These are phyloP conservation scores for Papilio polyxenes DNA, from an alignment of 1,140 invertebrate genomes.

Conservation along the genomic window DNA sequence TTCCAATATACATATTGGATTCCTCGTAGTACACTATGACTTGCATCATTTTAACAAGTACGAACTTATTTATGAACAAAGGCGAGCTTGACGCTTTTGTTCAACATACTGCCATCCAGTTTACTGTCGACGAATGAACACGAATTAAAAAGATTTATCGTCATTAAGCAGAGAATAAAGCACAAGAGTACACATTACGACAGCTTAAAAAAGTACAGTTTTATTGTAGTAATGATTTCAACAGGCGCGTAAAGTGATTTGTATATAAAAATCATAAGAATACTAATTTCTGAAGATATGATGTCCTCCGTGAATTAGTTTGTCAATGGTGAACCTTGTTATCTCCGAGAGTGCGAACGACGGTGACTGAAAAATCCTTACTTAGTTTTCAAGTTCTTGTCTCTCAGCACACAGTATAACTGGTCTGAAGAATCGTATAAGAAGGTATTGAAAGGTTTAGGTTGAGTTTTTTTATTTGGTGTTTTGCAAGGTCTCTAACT, in stretches of 20 bases:
- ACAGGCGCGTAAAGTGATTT: neutral
- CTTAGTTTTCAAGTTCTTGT: too few species aligned
- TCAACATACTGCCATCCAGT: neutral
- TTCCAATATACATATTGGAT: neutral
- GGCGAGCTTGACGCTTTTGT: slow-evolving; percentile 14
- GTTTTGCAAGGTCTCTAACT: too few species aligned
- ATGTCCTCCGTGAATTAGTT: too few species aligned
- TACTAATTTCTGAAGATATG: too few species aligned
- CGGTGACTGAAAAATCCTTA: too few species aligned
- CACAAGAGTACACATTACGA: neutral
- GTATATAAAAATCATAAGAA: neutral
- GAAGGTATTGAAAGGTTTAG: too few species aligned
- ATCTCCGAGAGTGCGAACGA: too few species aligned
- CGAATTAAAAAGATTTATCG: slow-evolving; percentile 29
- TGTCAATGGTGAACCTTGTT: too few species aligned
- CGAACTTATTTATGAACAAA: slow-evolving; percentile 5
- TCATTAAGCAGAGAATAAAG: slow-evolving; percentile 19
- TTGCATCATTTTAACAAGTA: slow-evolving; percentile 9
- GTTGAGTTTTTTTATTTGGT: too few species aligned
- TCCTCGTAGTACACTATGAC: neutral
- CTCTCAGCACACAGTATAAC: too few species aligned
- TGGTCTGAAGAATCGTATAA: too few species aligned
- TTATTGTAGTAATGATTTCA: neutral
- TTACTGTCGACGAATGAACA: slow-evolving; percentile 17
- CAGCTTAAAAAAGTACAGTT: neutral